A percentile compares a stretch with the other conserved stretches of the same genome.
These are phyloP conservation scores for Micrasema minimum DNA, from an alignment of 1,140 invertebrate species.

Conservation along the genomic window DNA sequence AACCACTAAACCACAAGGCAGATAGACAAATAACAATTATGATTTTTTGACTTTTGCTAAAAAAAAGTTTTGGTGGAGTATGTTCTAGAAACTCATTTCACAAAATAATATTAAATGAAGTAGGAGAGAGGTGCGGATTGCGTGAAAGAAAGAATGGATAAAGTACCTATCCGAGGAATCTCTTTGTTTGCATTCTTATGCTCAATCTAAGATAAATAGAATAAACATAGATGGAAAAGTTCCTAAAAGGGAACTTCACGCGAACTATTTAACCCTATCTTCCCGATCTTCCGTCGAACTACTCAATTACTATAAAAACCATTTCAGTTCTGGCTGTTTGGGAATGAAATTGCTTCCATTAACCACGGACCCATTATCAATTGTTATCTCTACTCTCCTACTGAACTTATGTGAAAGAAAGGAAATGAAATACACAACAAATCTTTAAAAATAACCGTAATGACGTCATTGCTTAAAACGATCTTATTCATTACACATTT, in stretches of 20 bases:
- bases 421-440: no score
- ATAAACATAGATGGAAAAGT: constrained; percentile 2
- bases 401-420: constrained; percentile 1
- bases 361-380: constrained; percentile 13
- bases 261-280: constrained; percentile 9
- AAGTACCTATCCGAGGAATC: not conserved
- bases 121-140: not conserved
- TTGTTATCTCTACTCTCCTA: constrained; percentile 22
- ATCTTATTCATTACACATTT: no score
- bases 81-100: no score
- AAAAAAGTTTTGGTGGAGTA: not conserved
- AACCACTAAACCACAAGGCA: no score
- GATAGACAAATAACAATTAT: no score
- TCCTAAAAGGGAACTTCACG: constrained; percentile 19
- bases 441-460: no score
- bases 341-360: constrained; percentile 29
- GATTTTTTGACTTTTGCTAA: not conserved
- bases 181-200: not conserved
- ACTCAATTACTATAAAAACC: constrained; percentile 35
- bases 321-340: constrained; percentile 22
- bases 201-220: constrained; percentile 8
- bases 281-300: constrained; percentile 18
- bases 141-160: not conserved
- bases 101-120: not conserved
- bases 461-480: no score